A percentile compares a stretch with the other conserved stretches of the same genome.
phyloP scores from a whole-genome alignment of 2,797 vertebrate species.

The Amazonetta brasiliensis region DNA sequence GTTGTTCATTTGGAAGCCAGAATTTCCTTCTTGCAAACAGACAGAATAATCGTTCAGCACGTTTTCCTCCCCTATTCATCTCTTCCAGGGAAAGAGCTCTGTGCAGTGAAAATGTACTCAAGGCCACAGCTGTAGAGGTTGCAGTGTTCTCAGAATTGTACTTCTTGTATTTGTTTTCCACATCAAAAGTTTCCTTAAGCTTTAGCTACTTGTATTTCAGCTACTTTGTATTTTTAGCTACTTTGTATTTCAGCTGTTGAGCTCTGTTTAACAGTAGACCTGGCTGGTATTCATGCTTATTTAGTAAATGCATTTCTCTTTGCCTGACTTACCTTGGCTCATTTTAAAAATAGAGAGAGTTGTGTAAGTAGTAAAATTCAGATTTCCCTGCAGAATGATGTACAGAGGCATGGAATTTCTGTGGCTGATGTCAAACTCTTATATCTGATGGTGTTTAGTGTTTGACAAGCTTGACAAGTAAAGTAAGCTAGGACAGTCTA shows the following conservation, averaged over 20 bases:
- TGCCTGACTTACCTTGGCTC: slow-evolving; percentile 11
- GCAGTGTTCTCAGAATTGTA: background rate
- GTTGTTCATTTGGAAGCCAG: slow-evolving; percentile 12
- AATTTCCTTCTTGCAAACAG: slow-evolving; percentile 4
- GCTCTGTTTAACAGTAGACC: slow-evolving; percentile 20
- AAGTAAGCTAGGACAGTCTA: background rate
- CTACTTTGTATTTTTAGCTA: background rate
- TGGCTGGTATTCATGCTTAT: background rate
- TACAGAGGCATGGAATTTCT: background rate
- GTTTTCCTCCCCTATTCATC: background rate
- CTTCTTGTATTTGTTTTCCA: background rate
- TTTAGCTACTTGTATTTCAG: background rate
- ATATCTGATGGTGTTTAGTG: background rate
- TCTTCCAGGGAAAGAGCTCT: background rate
- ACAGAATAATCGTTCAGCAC: background rate
- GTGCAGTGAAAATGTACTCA: background rate
- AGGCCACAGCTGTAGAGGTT: background rate
- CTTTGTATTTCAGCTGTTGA: background rate
- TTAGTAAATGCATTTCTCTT: background rate
- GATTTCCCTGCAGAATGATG: background rate
- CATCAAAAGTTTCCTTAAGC: background rate
- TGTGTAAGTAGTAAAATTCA: background rate
- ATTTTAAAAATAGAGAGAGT: background rate
- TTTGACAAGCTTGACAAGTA: background rate
- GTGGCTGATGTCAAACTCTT: background rate